Percentiles rank a stretch among this genome's conserved stretches.
phyloP scores from a whole-genome alignment of 2,797 vertebrate genomes.

The Mionectes olivaceus region DNA sequence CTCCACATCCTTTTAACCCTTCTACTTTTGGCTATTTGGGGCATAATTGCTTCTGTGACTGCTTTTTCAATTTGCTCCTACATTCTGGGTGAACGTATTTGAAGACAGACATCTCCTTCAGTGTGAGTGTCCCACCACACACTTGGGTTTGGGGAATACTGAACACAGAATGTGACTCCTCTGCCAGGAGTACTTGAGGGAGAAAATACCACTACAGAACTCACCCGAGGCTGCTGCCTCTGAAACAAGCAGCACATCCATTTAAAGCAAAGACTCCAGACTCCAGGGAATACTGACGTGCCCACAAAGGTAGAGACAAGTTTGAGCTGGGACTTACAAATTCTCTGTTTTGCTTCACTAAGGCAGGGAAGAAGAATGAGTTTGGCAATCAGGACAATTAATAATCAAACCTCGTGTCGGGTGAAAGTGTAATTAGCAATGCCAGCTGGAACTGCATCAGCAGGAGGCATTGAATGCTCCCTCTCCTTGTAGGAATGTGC shows the following conservation, averaged over 20 bases:
- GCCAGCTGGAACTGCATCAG: constrained; percentile 10
- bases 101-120: background rate
- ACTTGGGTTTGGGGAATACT: background rate
- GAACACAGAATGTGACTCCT: background rate
- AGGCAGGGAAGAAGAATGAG: background rate
- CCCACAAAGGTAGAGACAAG: background rate
- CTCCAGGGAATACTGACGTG: background rate
- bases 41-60: background rate
- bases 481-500: background rate
- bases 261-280: background rate
- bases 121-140: accelerated
- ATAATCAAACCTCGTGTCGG: background rate
- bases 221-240: background rate
- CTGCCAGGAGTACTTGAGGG: background rate
- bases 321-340: background rate
- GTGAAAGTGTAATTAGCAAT: constrained; percentile 49
- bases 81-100: background rate
- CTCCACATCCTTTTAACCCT: background rate
- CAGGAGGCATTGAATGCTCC: background rate
- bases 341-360: background rate
- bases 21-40: accelerated
- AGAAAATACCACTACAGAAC: background rate
- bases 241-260: background rate
- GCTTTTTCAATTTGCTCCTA: background rate
- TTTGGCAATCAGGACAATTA: background rate